Evolutionary conservation across 2,797 vertebrate species (phyloP).

Genomic region (Pipistrellus kuhlii): DNA sequence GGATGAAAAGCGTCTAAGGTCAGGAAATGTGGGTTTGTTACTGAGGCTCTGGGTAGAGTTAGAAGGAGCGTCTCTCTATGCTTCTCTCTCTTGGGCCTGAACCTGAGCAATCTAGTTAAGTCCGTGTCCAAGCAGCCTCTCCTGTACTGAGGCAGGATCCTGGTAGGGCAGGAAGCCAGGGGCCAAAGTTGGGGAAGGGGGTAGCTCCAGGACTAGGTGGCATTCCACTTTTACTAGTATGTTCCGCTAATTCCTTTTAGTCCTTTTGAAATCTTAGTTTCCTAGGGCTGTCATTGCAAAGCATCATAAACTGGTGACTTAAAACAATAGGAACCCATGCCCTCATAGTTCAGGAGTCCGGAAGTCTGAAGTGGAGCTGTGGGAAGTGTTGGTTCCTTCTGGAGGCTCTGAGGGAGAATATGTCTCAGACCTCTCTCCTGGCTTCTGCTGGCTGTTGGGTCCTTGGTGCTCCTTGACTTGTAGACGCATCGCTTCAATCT

Average conservation of each 20-base stretch:
- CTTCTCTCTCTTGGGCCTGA: neutral
- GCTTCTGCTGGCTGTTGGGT: neutral
- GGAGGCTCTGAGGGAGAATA: neutral
- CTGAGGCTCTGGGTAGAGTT: neutral
- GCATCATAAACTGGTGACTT: neutral
- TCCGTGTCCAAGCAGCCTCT: neutral
- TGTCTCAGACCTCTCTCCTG: neutral
- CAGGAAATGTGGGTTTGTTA: neutral
- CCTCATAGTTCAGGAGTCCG: neutral
- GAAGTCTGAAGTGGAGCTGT: slow-evolving; percentile 6
- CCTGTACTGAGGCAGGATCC: neutral
- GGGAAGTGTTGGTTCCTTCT: neutral
- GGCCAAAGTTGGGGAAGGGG: neutral
- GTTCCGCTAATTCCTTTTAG: neutral
- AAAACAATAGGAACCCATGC: neutral
- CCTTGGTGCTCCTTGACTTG: neutral
- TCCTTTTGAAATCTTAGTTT: neutral
- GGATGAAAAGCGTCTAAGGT: neutral
- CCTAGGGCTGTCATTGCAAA: neutral
- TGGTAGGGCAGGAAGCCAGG: neutral
- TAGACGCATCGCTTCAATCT: neutral
- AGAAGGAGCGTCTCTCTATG: neutral
- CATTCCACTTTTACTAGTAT: neutral
- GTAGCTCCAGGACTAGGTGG: neutral
- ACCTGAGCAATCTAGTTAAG: neutral